Conservation (phyloP, 2,797 vertebrate genomes). For the Crypturellus tataupa region DNA sequence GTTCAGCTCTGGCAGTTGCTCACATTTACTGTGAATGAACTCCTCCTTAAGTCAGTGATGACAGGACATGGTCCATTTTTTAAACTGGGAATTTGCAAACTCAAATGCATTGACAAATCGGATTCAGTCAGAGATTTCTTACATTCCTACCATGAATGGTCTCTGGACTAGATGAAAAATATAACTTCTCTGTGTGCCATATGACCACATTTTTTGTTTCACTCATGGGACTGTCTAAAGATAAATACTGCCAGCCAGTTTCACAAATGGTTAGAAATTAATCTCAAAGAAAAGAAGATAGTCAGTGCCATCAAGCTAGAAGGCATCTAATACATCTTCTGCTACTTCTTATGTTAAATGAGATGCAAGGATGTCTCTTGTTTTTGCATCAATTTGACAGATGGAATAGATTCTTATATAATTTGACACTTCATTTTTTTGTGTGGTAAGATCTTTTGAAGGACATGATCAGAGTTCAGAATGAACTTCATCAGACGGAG, state of each 20-base stretch:
- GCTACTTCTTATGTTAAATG: background rate
- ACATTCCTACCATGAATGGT: conserved; percentile 12
- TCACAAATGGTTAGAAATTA: conserved; percentile 12
- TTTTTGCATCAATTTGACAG: conserved; percentile 13
- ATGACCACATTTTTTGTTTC: background rate
- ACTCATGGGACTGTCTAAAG: background rate
- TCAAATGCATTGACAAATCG: conserved; percentile 29
- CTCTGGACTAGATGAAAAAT: conserved; percentile 33
- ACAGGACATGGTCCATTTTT: conserved; percentile 26
- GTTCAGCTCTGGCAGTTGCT: background rate
- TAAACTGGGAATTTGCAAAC: conserved; percentile 16
- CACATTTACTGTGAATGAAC: background rate
- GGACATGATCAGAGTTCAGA: background rate
- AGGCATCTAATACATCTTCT: background rate
- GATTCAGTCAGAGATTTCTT: conserved; percentile 13
- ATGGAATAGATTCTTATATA: conserved; percentile 28
- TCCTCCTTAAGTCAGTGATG: background rate
- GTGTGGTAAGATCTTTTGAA: background rate
- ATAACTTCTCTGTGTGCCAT: conserved; percentile 12
- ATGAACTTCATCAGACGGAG: background rate
- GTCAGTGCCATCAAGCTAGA: background rate
- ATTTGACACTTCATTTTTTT: background rate
- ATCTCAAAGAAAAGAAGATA: background rate
- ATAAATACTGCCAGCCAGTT: conserved; percentile 7
- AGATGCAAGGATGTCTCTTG: background rate